Percentiles rank a stretch among this genome's conserved stretches.
phyloP scores from a whole-genome alignment of 2,797 vertebrate species.

The Pristis pectinata region DNA sequence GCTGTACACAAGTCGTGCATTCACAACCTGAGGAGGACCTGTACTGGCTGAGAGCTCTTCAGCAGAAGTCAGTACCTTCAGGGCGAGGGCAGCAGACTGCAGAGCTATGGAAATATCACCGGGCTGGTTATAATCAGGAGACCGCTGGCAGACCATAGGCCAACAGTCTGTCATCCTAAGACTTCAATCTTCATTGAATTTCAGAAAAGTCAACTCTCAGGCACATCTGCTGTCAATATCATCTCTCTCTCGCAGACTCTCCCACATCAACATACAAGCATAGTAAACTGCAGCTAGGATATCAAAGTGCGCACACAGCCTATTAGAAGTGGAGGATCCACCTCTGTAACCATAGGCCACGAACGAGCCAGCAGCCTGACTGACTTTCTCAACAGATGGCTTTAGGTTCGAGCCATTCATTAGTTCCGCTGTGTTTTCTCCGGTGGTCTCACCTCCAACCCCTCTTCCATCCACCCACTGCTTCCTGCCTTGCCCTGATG shows the following conservation, averaged over 20 bases:
- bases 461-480: too few species aligned
- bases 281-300: background rate
- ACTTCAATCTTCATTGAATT: background rate
- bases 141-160: background rate
- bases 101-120: background rate
- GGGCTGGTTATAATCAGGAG: background rate
- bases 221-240: background rate
- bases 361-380: background rate
- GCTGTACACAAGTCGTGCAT: too few species aligned
- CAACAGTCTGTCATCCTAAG: background rate
- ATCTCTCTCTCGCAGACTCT: background rate
- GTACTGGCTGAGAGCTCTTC: background rate
- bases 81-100: background rate
- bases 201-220: background rate
- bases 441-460: background rate
- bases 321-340: background rate
- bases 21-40: too few species aligned
- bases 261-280: background rate
- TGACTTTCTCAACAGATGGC: background rate
- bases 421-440: background rate
- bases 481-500: background rate
- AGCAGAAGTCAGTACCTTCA: background rate
- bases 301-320: background rate
- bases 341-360: background rate
- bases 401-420: background rate